A percentile compares a stretch with the other conserved stretches of the same genome.
phyloP scores from a whole-genome alignment of 1,140 invertebrate species.

The Ceratina japonica region DNA sequence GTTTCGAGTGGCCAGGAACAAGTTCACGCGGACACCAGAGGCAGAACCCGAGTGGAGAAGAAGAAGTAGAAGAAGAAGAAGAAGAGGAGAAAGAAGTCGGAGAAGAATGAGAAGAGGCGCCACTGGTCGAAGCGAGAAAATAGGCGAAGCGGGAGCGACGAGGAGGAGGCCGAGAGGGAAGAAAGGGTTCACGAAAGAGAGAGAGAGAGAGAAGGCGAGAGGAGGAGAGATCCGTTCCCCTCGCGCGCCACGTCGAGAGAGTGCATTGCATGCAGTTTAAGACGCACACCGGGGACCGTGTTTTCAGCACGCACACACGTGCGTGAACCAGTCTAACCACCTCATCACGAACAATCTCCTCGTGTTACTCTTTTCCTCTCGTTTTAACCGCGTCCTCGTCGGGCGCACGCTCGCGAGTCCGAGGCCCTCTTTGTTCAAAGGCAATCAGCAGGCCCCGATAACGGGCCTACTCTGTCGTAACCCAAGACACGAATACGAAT shows the following conservation, averaged over 20 bases:
- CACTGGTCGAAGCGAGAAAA: constrained; percentile 43
- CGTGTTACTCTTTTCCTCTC: constrained; percentile 70
- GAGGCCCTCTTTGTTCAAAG: constrained; percentile 73
- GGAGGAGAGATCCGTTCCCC: constrained; percentile 51
- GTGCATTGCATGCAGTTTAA: constrained; percentile 65
- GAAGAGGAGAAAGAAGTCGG: constrained; percentile 36
- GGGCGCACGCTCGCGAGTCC: constrained; percentile 37
- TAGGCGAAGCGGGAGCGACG: constrained; percentile 40
- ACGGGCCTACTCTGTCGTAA: constrained; percentile 79
- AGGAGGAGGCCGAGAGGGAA: background rate
- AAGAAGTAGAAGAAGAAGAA: constrained; percentile 44
- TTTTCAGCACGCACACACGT: constrained; percentile 70
- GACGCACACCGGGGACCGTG: constrained; percentile 63
- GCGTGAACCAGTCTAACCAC: constrained; percentile 79
- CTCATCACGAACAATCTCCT: constrained; percentile 79
- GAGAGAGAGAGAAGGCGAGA: constrained; percentile 17
- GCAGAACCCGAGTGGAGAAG: constrained; percentile 25
- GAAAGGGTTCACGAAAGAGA: constrained; percentile 41
- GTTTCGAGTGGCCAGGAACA: constrained; percentile 53
- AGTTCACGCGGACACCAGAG: constrained; percentile 46
- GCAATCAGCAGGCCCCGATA: constrained; percentile 79
- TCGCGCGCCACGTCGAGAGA: constrained; percentile 46
- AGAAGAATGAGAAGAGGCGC: constrained; percentile 14
- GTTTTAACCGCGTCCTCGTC: constrained; percentile 66
- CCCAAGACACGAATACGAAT: constrained; percentile 70